Conservation (phyloP, 2,797 vertebrate species). For the Benthosema pterotum region DNA sequence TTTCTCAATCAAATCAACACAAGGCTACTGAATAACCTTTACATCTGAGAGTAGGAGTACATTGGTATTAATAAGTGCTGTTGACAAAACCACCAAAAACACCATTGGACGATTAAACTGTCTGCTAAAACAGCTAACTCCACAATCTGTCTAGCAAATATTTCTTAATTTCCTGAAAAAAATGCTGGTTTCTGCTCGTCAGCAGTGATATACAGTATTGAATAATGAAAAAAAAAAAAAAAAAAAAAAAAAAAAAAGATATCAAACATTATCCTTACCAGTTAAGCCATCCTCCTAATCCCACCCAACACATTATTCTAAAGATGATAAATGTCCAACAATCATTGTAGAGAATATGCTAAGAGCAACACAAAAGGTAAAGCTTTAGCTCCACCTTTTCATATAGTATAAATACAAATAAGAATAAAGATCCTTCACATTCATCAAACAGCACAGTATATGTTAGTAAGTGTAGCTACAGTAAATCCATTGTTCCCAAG, state of each 20-base stretch:
- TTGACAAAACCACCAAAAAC: too few species aligned
- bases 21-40: too few species aligned
- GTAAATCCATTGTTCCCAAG: slow-evolving; percentile 27
- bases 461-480: slow-evolving; percentile 43
- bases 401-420: background rate
- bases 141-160: too few species aligned
- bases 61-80: too few species aligned
- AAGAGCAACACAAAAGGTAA: slow-evolving; percentile 7
- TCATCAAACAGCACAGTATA: slow-evolving; percentile 39
- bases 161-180: too few species aligned
- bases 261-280: slow-evolving; percentile 23
- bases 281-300: slow-evolving; percentile 3
- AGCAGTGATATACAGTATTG: too few species aligned
- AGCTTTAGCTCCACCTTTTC: background rate
- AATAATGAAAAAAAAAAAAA: too few species aligned
- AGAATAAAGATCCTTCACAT: slow-evolving; percentile 16
- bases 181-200: too few species aligned
- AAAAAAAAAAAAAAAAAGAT: background rate
- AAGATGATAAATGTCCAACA: background rate
- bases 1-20: too few species aligned
- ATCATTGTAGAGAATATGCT: background rate
- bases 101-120: too few species aligned
- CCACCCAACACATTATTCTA: slow-evolving; percentile 1
- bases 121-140: too few species aligned
- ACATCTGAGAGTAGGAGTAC: too few species aligned